Base-by-base conservation (phyloP, 1,140 invertebrate genomes). In the Nixonia krombeini region DNA sequence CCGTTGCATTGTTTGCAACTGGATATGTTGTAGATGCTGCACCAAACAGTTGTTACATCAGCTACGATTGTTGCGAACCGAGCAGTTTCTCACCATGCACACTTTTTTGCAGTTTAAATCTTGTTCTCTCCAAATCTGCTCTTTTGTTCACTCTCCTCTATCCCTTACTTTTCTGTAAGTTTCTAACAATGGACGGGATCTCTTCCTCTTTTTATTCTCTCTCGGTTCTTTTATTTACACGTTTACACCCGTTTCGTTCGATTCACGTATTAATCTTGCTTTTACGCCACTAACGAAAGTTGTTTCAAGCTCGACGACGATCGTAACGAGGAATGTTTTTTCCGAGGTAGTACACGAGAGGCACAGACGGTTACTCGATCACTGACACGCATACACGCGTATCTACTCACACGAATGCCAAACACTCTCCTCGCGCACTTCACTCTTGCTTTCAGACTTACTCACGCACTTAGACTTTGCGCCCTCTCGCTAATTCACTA, bases 201-300 rank as follows among this genome's bases (percentile, higher is more conserved):
- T 35, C 52, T 67, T 45, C 12, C 16, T 55, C 38, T 44, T 33
- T 51, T 37, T 52, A 31, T 44, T 45, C 37, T n/a, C 46, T 49
- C 10, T 35, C 13, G n/a, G n/a, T n/a, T 38, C 55, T 35, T 47
- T 44, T 68, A 17, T 50, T 47, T 37, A 25, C 17, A 41, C 50
- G 12, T 56, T 33, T 45, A 29, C 40, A 29, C 29, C 40, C 45
- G 41, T 64, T 28, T 55, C 29, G 49, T 46, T 58, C 51, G 25
- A 26, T 26, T 26, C 9, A 26, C 4, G 4, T 68, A 37, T 57
- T 53, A 23, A 35, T n/a, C n/a, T n/a, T n/a, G n/a, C n/a, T n/a
- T n/a, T n/a, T n/a, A 15, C 35, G 29, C 55, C 64, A 78, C 75
- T 78, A 78, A 78, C 65, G 50, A 70, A 63, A 61, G 61, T 70